Evolutionary conservation across 1,140 invertebrate genomes (phyloP).

Genomic region (Gryon sp.): DNA sequence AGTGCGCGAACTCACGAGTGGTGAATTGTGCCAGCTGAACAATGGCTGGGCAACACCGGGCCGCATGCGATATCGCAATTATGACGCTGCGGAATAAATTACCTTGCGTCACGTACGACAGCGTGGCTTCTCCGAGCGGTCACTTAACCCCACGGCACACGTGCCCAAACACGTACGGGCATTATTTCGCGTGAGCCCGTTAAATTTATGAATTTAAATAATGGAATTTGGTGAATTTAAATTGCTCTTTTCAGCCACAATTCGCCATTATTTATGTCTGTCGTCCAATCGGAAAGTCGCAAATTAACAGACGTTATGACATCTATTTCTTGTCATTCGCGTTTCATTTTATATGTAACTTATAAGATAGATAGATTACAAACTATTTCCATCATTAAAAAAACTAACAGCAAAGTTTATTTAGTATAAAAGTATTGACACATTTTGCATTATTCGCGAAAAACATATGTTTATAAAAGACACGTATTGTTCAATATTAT

Average conservation of each 20-base stretch:
- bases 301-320: background rate
- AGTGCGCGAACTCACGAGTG: background rate
- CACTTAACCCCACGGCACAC: conserved; percentile 53
- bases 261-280: background rate
- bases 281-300: conserved; percentile 7
- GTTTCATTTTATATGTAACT: too few species aligned
- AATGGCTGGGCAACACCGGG: conserved; percentile 53
- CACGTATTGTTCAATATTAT: too few species aligned
- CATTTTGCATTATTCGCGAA: too few species aligned
- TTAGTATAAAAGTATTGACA: too few species aligned
- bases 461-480: too few species aligned
- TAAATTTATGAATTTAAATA: conserved; percentile 64
- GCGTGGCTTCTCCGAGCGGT: conserved; percentile 23
- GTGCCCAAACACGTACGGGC: conserved; percentile 38
- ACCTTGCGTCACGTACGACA: conserved; percentile 66
- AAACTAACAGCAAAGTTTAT: too few species aligned
- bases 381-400: too few species aligned
- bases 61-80: conserved; percentile 72
- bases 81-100: conserved; percentile 72
- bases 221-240: conserved; percentile 61
- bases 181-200: conserved; percentile 60
- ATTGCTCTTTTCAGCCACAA: conserved; percentile 23
- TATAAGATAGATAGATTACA: too few species aligned
- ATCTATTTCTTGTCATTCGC: background rate
- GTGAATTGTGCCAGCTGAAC: background rate